These are phyloP conservation scores for Isichthys henryi DNA, from an alignment of 2,113 vertebrate genomes.

Conservation along the genomic window DNA sequence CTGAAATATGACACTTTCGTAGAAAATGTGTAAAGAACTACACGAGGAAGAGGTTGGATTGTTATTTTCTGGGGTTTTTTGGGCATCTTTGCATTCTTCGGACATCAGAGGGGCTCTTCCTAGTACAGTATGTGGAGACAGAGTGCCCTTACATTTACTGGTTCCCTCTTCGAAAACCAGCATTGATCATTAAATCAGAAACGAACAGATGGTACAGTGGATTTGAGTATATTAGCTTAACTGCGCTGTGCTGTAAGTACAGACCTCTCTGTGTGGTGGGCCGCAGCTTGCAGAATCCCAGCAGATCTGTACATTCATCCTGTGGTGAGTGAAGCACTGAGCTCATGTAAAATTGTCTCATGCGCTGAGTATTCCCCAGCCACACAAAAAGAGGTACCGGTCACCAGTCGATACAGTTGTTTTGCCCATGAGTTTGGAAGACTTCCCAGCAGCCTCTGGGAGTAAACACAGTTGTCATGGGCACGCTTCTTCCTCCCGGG, in stretches of 20 bases:
- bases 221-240: not conserved
- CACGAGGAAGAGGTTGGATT: not conserved
- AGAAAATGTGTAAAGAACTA: not conserved
- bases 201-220: not conserved
- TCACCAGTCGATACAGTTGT: not conserved
- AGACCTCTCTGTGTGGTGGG: not conserved
- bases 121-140: not conserved
- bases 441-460: slow-evolving; percentile 7
- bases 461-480: slow-evolving; percentile 16
- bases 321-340: not conserved
- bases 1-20: not conserved
- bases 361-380: not conserved
- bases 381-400: not conserved
- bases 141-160: not conserved
- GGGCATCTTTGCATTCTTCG: not conserved
- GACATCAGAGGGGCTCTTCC: not conserved
- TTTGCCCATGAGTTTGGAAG: not conserved
- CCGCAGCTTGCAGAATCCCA: not conserved
- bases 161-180: not conserved
- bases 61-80: not conserved
- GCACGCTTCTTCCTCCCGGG: not conserved
- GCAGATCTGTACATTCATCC: not conserved
- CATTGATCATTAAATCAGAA: not conserved
- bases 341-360: not conserved
- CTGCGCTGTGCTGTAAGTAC: not conserved